Evolutionary conservation across 2,113 vertebrate species (phyloP), one percentile per base, ranked within the genome.

Genomic region (Calyptomena viridis): DNA sequence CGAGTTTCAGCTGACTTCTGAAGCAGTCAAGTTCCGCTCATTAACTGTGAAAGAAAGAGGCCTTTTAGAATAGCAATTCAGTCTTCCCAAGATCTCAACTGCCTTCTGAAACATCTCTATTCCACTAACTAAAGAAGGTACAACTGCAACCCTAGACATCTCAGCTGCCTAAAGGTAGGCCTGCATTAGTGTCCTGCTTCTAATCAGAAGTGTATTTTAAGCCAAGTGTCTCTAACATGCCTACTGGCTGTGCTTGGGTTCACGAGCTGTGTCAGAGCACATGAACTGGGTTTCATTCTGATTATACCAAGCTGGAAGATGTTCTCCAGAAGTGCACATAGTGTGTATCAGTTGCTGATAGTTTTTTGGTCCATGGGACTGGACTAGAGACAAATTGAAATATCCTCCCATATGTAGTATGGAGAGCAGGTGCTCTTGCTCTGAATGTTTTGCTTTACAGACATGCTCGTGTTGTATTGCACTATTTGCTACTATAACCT

Each of bases 351-450:
- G 6, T 84, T 87, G 15, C 25, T 77, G 17, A 4, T 8, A 67
- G 20, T 3, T 75, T 16, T 67, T 87, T 42, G 15, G 10, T 59
- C 33, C 42, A 24, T 10, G 16, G 21, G 22, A 30, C n/a, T 50
- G 12, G 9, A 74, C 5, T 19, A 31, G 11, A 89, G 6, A 6
- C 56, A 75, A 78, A 81, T 20, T 50, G 31, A 87, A 81, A 87
- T 50, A 71, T 6, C 3, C 4, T 71, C 1, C 7, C 3, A 1
- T 5, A 5, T 25, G 11, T 33, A 25, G 18, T 13, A 33, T 33
- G 21, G 18, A 60, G 37, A 84, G 28, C 11, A 84, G 31, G 6
- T 6, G 16, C 15, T 50, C 46, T 87, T 72, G 37, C 23, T 52
- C 18, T 1, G 1, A 68, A 8, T 35, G 31, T 64, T 83, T 84